Conservation (phyloP, 2,797 vertebrate genomes). For the Chaunax sp. region DNA sequence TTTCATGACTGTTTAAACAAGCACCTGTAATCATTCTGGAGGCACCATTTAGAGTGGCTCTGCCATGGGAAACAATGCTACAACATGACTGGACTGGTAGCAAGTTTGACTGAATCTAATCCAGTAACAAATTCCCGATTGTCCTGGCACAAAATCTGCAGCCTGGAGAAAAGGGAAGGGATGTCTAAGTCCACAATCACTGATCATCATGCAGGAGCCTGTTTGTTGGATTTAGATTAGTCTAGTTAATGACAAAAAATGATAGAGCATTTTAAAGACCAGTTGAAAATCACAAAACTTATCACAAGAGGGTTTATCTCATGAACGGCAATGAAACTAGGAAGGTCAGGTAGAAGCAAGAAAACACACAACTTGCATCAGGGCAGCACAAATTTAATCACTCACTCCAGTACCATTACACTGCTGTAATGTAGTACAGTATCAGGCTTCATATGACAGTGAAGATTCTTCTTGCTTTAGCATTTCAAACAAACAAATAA, state of each 20-base stretch:
- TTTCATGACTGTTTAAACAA: slow-evolving; percentile 67
- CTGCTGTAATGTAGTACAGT: slow-evolving; percentile 31
- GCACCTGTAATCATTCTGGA: slow-evolving; percentile 56
- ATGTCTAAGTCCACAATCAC: slow-evolving; percentile 18
- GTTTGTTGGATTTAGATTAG: slow-evolving; percentile 47
- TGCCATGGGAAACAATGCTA: slow-evolving; percentile 15
- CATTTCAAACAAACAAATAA: slow-evolving; percentile 19
- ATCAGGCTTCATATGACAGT: slow-evolving; percentile 9
- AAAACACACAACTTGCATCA: slow-evolving; percentile 18
- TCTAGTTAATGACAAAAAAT: slow-evolving; percentile 18
- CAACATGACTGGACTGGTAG: slow-evolving; percentile 66
- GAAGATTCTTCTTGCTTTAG: slow-evolving; percentile 30
- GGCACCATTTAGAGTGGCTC: slow-evolving; percentile 31
- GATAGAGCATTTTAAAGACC: slow-evolving; percentile 37
- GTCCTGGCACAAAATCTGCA: slow-evolving; percentile 50
- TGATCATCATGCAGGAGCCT: slow-evolving; percentile 44
- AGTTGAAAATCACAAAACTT: slow-evolving; percentile 3
- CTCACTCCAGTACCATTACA: slow-evolving; percentile 33
- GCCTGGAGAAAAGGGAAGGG: slow-evolving; percentile 30
- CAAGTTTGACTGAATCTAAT: slow-evolving; percentile 51
- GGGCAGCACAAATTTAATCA: slow-evolving; percentile 52
- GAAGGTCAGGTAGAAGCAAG: neutral
- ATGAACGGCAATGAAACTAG: slow-evolving; percentile 25
- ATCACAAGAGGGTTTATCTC: neutral
- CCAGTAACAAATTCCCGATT: slow-evolving; percentile 53